Evolutionary conservation across 1,140 invertebrate genomes (phyloP), one percentile per base, ranked within the genome.

Genomic region (Dolichoris vasculosae): DNA sequence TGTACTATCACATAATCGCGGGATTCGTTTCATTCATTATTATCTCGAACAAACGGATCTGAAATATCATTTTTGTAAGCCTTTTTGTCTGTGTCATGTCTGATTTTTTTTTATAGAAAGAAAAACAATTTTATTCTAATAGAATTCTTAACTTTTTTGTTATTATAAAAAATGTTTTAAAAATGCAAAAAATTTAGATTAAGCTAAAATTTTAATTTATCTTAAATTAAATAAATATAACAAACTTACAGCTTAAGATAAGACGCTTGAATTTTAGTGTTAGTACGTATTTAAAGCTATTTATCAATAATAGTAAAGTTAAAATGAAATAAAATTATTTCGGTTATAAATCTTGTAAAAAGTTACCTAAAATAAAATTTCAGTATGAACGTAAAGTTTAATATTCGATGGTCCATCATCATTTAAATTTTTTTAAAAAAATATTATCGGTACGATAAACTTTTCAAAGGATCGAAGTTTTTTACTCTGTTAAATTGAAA

Each of bases 1-100:
- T 76, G 71, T 76, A 83, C 32, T 83, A 76, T 83, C 71, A 76
- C 71, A 76, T 75, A 83, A 83, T 83, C 81, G 81, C 69, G n/a
- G n/a, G n/a, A n/a, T n/a, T n/a, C n/a, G n/a, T n/a, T n/a, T n/a
- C n/a, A n/a, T n/a, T n/a, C n/a, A 15, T 17, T 51, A 15, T 7
- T 51, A 15, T 51, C 20, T 51, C 48, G 15, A 51, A 17, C 2
- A 51, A 59, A 26, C 55, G 2, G 3, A 9, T 26, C 17, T 59
- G 9, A 59, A 26, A 59, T 0, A 13, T 26, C 55, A 59, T 59
- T 59, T 59, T 4, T 59, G 55, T 9, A 59, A 26, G 23, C 3
- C 23, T 59, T 59, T 7, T 26, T 26, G 23, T 2, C 23, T 59
- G 23, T 59, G 55, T 59, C 55, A 59, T 59, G 55, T 59, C 13